Evolutionary conservation across 2,113 vertebrate species (phyloP).

Genomic region (Hyperoodon ampullatus): DNA sequence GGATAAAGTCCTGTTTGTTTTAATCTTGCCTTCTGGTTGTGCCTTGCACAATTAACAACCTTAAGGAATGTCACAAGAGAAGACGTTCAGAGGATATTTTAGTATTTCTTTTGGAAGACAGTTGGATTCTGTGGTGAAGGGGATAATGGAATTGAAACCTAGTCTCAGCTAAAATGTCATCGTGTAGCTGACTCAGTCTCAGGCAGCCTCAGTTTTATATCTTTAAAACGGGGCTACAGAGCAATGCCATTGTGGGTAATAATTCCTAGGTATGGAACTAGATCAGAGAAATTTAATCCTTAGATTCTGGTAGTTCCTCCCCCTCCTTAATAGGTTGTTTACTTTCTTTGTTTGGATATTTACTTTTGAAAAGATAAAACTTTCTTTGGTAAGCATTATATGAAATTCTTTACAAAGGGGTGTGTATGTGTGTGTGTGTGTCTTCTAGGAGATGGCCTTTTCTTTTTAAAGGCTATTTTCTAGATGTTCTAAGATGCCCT

Average conservation of each 20-base stretch:
- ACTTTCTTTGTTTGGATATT: background rate
- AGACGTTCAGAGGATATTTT: background rate
- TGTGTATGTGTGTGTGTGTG: background rate
- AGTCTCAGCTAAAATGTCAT: background rate
- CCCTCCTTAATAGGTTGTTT: background rate
- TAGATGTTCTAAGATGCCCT: background rate
- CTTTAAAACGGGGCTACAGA: background rate
- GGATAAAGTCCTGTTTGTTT: background rate
- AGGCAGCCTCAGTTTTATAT: background rate
- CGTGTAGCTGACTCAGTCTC: background rate
- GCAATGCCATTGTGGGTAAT: rapidly evolving
- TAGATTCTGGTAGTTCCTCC: background rate
- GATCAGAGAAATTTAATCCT: background rate
- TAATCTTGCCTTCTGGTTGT: background rate
- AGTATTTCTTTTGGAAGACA: background rate
- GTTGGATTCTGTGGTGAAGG: background rate
- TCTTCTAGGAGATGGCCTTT: background rate
- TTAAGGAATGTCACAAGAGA: background rate
- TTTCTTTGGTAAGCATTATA: background rate
- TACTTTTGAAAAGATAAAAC: background rate
- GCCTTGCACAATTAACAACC: background rate
- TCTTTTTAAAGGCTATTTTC: conserved; percentile 13
- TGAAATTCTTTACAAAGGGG: background rate
- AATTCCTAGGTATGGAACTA: background rate
- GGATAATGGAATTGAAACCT: background rate